Conservation (phyloP, 2,888 invertebrate species). For the Crematogaster levior region DNA sequence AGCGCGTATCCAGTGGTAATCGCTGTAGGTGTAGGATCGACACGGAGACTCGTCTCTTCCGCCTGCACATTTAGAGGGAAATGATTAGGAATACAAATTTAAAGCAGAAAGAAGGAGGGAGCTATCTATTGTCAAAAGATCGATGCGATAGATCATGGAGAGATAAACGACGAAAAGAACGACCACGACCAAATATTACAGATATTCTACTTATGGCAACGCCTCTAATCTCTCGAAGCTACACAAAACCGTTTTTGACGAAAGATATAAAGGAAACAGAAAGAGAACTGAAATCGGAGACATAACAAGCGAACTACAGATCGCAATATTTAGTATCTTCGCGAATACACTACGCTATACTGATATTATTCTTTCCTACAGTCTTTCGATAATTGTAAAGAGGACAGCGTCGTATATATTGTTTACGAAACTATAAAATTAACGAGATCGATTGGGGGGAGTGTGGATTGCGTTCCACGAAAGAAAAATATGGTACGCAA, state of each 20-base stretch:
- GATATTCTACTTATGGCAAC: not conserved
- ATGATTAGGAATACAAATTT: not conserved
- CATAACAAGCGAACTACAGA: slow-evolving; percentile 8
- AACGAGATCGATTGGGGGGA: not conserved
- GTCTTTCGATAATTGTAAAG: not conserved
- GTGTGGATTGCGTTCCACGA: not conserved
- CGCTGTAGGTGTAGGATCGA: slow-evolving; percentile 46
- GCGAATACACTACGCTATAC: not conserved
- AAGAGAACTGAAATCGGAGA: not conserved
- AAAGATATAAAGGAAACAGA: not conserved
- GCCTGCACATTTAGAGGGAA: not conserved
- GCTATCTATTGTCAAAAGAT: not conserved
- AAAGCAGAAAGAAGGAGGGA: not conserved
- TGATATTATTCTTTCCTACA: not conserved
- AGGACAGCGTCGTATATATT: not conserved
- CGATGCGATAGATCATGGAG: not conserved
- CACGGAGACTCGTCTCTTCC: slow-evolving; percentile 11
- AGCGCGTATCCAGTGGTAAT: slow-evolving; percentile 68
- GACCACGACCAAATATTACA: too few species aligned
- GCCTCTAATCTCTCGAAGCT: not conserved
- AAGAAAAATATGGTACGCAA: too few species aligned
- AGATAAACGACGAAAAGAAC: not conserved
- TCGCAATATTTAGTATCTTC: not conserved
- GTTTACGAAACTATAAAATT: slow-evolving; percentile 12
- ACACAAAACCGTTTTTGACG: not conserved